Base-by-base conservation (phyloP, 1,140 invertebrate species). In the Samia ricini region DNA sequence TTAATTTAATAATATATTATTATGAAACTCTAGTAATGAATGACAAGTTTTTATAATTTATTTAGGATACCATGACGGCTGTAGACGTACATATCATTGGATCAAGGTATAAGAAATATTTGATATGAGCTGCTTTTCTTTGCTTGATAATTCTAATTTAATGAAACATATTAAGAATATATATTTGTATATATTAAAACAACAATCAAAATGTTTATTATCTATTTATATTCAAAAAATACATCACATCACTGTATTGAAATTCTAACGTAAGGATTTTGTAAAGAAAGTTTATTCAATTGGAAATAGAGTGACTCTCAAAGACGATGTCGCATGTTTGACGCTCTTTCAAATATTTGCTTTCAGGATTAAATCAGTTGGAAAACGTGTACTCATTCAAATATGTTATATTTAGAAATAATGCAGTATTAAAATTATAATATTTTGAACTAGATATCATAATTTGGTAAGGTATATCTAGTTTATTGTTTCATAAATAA, bases 301-400 rank as follows among this genome's bases (percentile, higher is more conserved):
- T 52, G 51, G 20, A 52, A 52, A 22, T 23, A 20, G 18, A 63
- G 58, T 60, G 56, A 60, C 51, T 64, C 63, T 66, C 65, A 33
- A 65, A 60, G 56, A 63, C 62, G 61, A 58, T 68, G 68, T 63
- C 55, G 55, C 60, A 64, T 63, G 68, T 55, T 69, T 63, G 60
- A 63, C 61, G 68, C 52, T 63, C 59, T 65, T 65, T 68, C 57
- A 67, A 54, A 54, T 60, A 66, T 64, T 66, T 67, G 63, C 68
- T 58, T 73, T 73, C 68, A 56, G 50, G 36, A 65, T 58, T 58
- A 64, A 68, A 70, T 68, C 68, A 66, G 64, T 54, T 67, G 71
- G 65, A 69, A 73, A 68, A 61, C 63, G 59, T 66, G 50, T 50
- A 51, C 51, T 58, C 64, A 60, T 54, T 50, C 48, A 54, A 49